Percentiles rank a stretch among this genome's conserved stretches.
These are phyloP conservation scores for Gallinago stenura DNA, from an alignment of 2,797 vertebrate genomes.

Conservation along the genomic window DNA sequence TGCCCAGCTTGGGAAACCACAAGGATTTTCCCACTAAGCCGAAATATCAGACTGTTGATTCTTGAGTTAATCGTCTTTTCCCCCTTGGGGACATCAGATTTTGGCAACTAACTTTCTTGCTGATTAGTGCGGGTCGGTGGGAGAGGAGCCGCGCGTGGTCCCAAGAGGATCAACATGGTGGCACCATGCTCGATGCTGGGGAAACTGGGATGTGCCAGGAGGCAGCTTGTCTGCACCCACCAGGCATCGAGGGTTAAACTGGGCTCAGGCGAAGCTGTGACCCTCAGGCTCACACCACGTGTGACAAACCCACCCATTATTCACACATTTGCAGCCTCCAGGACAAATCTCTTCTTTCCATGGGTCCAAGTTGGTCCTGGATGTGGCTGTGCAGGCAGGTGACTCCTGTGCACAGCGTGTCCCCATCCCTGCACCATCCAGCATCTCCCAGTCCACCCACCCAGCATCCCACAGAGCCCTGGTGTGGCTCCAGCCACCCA, in stretches of 20 bases:
- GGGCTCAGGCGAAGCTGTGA: background rate
- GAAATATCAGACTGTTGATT: background rate
- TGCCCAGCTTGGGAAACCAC: slow-evolving; percentile 16
- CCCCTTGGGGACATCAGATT: background rate
- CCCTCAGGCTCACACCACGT: fast-evolving
- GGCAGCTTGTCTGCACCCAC: fast-evolving
- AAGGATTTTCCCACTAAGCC: slow-evolving; percentile 58
- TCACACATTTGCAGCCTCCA: fast-evolving
- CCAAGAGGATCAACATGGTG: fast-evolving
- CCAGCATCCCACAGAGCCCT: background rate
- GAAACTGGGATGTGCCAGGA: background rate
- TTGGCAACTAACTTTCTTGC: background rate
- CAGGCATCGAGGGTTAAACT: fast-evolving
- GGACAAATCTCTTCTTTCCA: fast-evolving
- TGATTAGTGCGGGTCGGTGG: fast-evolving
- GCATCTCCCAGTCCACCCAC: background rate
- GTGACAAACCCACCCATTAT: background rate
- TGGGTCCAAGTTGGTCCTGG: background rate
- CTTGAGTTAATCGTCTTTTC: background rate
- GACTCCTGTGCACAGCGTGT: fast-evolving
- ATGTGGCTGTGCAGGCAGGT: fast-evolving
- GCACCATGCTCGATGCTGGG: fast-evolving
- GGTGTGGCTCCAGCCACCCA: too few relatives aligned
- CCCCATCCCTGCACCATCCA: background rate
- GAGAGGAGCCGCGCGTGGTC: fast-evolving